Evolutionary conservation across 2,797 vertebrate species (phyloP), one percentile per base, ranked within the genome.

Genomic region (Gobio occitaniae): DNA sequence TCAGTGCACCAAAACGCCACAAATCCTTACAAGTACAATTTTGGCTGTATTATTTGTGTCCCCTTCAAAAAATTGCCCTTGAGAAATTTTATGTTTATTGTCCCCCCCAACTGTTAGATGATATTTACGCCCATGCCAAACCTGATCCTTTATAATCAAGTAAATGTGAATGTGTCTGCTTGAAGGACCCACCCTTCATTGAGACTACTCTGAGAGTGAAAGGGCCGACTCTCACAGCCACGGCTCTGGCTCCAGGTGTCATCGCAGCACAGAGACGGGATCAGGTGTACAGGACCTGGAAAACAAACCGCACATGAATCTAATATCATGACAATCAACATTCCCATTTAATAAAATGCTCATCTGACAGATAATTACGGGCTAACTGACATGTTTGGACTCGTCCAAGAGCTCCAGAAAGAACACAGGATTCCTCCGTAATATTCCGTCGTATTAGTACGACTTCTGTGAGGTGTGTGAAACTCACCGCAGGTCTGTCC

Each of bases 261-360:
- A 0, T 98, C 97, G 77, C 95, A 97, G 91, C 97, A 97, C 86
- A 96, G 71, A 4, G 97, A 96, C 0, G 97, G 96, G 90, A 97
- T 96, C 92, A 98, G 87, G 75, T 97, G 97, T 77, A 97, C 94
- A 0, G 97, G 96, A 78, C 96, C 98, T 99, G 90, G 72, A 56
- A 82, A 69, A 72, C 16, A 83, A 89, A n/a, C 50, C 12, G 0
- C 17, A 50, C 29, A 10, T 65, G 3, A 65, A 29, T 61, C 32
- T 52, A 54, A 78, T 25, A 1, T 6, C 48, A 41, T 7, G 25
- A 16, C 6, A 17, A 32, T 69, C 54, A n/a, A 38, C 29, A 63
- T 8, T 70, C 54, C 32, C 16, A 17, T 61, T 10, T 63, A 38
- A 61, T 25, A 17, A 4, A n/a, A n/a, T 44, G 29, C 48, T 80